phyloP scores from a whole-genome alignment of 2,888 invertebrate genomes.

The Thymelicus acteon region DNA sequence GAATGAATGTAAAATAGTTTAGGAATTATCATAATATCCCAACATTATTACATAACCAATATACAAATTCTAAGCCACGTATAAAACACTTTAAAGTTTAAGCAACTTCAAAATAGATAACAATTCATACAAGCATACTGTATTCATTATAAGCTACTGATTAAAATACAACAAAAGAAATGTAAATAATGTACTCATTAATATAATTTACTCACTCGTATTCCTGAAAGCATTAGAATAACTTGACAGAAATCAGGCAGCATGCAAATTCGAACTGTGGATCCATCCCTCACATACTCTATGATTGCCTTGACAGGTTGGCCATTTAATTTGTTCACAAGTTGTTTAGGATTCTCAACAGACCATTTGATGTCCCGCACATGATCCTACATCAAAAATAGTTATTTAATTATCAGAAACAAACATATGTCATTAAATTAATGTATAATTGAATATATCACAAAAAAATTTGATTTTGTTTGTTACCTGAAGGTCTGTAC shows the following conservation, averaged over 20 bases:
- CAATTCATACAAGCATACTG: no score
- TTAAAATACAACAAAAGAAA: no score
- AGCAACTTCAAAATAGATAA: neutral
- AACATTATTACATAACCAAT: neutral
- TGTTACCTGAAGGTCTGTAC: constrained; percentile 67
- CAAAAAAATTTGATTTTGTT: neutral
- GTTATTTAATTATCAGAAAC: no score
- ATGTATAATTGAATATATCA: no score
- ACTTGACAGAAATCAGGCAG: constrained; percentile 96
- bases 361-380: constrained; percentile 95
- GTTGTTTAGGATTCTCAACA: constrained; percentile 89
- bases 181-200: neutral
- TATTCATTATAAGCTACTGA: no score
- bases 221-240: constrained; percentile 98
- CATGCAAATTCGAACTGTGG: constrained; percentile 96
- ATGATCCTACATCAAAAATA: constrained; percentile 82
- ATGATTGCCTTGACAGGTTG: constrained; percentile 96
- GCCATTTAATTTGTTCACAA: constrained; percentile 92
- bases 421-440: no score
- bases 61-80: no score
- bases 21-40: constrained; percentile 12
- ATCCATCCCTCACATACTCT: constrained; percentile 99
- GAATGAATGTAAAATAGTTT: constrained; percentile 45
- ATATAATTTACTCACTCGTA: constrained; percentile 85
- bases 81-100: no score